Evolutionary conservation across 2,888 invertebrate genomes (phyloP).

Genomic region (Zygothrica quintamaculata): DNA sequence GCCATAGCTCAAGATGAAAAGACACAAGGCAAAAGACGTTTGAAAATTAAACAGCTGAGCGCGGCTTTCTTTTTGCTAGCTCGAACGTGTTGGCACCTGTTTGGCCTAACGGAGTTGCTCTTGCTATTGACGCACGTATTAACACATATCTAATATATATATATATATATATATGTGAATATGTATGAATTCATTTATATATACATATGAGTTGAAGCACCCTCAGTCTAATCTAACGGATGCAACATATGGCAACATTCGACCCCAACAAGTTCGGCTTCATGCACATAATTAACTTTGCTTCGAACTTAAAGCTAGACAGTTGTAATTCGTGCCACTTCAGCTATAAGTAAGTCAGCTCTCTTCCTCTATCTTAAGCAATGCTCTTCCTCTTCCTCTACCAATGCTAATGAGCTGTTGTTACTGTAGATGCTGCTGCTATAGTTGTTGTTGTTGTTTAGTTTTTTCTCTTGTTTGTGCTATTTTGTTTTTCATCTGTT

Average conservation of each 20-base stretch:
- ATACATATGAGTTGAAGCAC: constrained; percentile 18
- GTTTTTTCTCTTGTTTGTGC: too few species aligned
- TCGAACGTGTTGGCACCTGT: constrained; percentile 51
- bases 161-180: background rate
- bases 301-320: constrained; percentile 30
- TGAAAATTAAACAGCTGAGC: constrained; percentile 36
- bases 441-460: too few species aligned
- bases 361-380: constrained; percentile 11
- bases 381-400: constrained; percentile 13
- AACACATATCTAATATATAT: background rate
- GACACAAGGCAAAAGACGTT: too few species aligned
- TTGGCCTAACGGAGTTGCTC: constrained; percentile 47
- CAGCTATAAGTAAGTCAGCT: constrained; percentile 32
- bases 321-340: constrained; percentile 52
- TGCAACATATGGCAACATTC: constrained; percentile 9
- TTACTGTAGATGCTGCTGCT: too few species aligned
- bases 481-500: too few species aligned
- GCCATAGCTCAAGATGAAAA: background rate
- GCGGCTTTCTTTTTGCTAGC: constrained; percentile 58
- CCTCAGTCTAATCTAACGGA: constrained; percentile 36
- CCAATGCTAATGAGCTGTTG: constrained; percentile 12
- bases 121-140: constrained; percentile 33
- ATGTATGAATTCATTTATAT: too few species aligned
- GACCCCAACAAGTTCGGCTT: constrained; percentile 40
- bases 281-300: constrained; percentile 34